A percentile compares a stretch with the other conserved stretches of the same genome.
phyloP scores from a whole-genome alignment of 2,113 vertebrate species.

The Butorides virescens region DNA sequence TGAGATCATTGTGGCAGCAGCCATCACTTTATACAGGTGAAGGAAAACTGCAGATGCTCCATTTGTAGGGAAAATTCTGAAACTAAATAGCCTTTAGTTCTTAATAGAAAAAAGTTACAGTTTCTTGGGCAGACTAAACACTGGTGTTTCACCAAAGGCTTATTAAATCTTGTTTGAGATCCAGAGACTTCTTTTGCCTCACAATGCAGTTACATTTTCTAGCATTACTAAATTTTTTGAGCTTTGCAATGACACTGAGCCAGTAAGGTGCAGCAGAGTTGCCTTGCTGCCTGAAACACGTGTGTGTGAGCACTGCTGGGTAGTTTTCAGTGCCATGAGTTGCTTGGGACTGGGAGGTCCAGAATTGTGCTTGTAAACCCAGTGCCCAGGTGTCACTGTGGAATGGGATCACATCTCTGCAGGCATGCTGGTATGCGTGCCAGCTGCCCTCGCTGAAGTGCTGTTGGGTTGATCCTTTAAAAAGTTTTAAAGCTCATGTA shows the following conservation, averaged over 20 bases:
- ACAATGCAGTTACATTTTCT: background rate
- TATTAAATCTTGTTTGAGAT: background rate
- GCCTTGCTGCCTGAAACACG: background rate
- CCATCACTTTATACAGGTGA: background rate
- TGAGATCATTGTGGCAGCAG: background rate
- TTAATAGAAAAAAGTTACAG: background rate
- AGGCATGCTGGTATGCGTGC: accelerated
- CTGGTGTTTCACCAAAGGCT: background rate
- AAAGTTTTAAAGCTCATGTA: background rate
- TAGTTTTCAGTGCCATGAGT: accelerated
- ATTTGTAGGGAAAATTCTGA: background rate
- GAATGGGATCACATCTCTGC: background rate
- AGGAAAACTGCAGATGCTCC: background rate
- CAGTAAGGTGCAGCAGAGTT: background rate
- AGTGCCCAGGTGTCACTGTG: background rate
- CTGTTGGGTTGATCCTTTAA: background rate
- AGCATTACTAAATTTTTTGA: background rate
- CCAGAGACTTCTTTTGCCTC: background rate
- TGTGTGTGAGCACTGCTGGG: accelerated
- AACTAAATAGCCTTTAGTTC: background rate
- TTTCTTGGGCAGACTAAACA: background rate
- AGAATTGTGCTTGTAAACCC: background rate
- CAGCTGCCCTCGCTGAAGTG: background rate
- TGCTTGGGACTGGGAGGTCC: background rate
- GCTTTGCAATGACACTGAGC: background rate